Evolutionary conservation across 2,113 vertebrate genomes (phyloP), one percentile per base, ranked within the genome.

Genomic region (Scytalopus superciliaris): DNA sequence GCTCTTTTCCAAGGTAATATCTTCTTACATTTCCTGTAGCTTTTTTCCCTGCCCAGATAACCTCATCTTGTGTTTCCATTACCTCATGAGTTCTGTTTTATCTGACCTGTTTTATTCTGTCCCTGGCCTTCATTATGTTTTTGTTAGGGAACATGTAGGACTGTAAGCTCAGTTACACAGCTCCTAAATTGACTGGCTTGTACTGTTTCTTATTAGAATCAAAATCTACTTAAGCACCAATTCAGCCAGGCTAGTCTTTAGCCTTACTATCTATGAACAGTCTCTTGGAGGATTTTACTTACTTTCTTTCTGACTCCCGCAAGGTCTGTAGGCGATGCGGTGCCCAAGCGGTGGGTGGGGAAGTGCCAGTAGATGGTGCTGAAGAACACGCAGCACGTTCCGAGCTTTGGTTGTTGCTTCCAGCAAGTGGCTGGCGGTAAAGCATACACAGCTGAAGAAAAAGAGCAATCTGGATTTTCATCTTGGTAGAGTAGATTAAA

Each of bases 361-460:
- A 37, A 21, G 23, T 53, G 56, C 90, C 96, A 90, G 90, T 16
- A 96, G 96, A 68, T 94, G 94, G 93, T 89, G 96, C 96, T 93
- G 90, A 89, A 90, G 96, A 90, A 84, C 60, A 60, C 0, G 33
- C 52, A 81, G 75, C 85, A 7, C 3, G 4, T 30, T 64, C 39
- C 4, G 5, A 47, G 19, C 28, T 88, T 59, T 19, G 78, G 12
- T 53, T 3, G n/a, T 0, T 44, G 14, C 49, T 79, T 56, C 21
- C 42, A 28, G 53, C 31, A 22, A 40, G 67, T 7, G 44, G 25
- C 57, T 39, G 49, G 14, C 28, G 28, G 18, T 69, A 19, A 9
- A n/a, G 53, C 4, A 6, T 2, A 35, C 8, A 21, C 3, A 70
- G 39, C 6, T 37, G 9, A 69, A 83, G 40, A 11, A 84, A 75